These are phyloP conservation scores for Isichthys henryi DNA, from an alignment of 2,113 vertebrate genomes.

Conservation along the genomic window DNA sequence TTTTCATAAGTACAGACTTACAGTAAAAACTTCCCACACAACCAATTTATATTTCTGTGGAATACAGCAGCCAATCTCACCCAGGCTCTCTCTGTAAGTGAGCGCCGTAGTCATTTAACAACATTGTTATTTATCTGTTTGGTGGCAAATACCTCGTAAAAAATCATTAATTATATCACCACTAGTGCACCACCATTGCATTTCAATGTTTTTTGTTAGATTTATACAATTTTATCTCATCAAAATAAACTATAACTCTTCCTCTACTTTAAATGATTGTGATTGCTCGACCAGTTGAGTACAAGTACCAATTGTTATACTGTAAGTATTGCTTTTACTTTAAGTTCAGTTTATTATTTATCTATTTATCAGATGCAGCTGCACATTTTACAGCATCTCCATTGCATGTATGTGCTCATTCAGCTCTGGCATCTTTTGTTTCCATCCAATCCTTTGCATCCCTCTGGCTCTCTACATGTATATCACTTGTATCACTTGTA, in stretches of 20 bases:
- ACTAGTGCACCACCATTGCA: background rate
- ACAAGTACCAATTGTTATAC: background rate
- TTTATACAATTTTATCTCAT: background rate
- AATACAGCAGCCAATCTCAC: background rate
- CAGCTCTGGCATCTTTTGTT: background rate
- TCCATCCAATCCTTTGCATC: background rate
- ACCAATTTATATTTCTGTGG: background rate
- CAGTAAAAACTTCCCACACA: background rate
- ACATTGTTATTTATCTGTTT: background rate
- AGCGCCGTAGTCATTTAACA: background rate
- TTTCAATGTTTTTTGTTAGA: background rate
- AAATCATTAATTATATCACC: background rate
- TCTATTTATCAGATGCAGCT: background rate
- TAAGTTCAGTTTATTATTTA: background rate
- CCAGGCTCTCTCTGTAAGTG: background rate
- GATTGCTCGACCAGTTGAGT: background rate
- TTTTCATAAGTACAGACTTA: background rate
- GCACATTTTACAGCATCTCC: slow-evolving; percentile 11
- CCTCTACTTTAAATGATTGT: background rate
- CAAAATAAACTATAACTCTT: background rate
- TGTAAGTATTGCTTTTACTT: background rate
- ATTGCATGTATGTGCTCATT: background rate
- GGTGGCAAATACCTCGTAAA: background rate
- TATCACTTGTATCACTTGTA: background rate
- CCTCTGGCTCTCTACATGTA: background rate